Evolutionary conservation across 2,888 invertebrate genomes (phyloP).

Genomic region (Zygogramma bicolorata): DNA sequence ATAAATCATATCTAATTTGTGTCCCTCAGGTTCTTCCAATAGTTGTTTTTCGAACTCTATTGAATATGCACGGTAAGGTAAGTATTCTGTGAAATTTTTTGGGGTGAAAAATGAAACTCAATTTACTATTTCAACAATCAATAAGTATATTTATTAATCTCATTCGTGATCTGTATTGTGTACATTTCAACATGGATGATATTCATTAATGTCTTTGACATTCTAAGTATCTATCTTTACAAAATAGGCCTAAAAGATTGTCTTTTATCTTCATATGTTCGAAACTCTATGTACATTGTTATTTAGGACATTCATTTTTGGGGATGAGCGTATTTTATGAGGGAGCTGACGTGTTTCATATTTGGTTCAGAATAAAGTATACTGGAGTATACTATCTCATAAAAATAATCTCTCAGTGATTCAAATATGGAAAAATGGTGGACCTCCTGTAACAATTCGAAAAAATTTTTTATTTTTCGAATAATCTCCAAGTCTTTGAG

Average conservation of each 20-base stretch:
- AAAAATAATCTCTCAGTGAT: too few relatives aligned
- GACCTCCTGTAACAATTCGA: too few relatives aligned
- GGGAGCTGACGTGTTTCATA: not conserved
- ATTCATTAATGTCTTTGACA: slow-evolving; percentile 44
- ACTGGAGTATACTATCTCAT: too few relatives aligned
- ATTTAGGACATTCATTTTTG: slow-evolving; percentile 6
- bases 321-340: not conserved
- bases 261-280: slow-evolving; percentile 56
- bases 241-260: slow-evolving; percentile 67
- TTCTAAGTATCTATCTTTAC: slow-evolving; percentile 45
- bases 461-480: too few relatives aligned
- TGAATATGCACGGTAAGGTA: too few relatives aligned
- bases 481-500: too few relatives aligned
- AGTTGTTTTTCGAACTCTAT: too few relatives aligned
- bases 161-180: slow-evolving; percentile 44
- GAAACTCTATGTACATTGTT: slow-evolving; percentile 21
- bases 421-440: too few relatives aligned
- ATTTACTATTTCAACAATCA: slow-evolving; percentile 55
- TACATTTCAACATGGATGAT: slow-evolving; percentile 59
- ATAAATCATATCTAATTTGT: too few relatives aligned
- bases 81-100: not conserved
- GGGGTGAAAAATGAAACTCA: not conserved
- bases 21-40: too few relatives aligned
- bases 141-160: slow-evolving; percentile 49
- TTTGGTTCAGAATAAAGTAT: too few relatives aligned